Conservation (phyloP, 2,888 invertebrate genomes). For the Nycteola revayana region DNA sequence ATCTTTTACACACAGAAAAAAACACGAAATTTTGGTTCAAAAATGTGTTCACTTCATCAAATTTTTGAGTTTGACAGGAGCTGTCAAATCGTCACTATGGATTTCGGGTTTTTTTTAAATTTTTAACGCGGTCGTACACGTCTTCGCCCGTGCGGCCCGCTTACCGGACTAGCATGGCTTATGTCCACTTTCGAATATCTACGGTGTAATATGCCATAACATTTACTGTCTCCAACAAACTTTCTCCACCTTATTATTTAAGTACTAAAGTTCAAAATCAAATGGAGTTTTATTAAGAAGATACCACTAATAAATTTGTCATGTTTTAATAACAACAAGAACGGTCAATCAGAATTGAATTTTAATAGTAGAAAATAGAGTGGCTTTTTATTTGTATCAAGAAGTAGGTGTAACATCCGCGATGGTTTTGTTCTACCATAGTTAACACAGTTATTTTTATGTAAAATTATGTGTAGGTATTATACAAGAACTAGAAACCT, state of each 20-base stretch:
- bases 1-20: too few relatives aligned
- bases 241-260: slow-evolving; percentile 19
- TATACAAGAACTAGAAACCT: slow-evolving; percentile 19
- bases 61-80: slow-evolving; percentile 37
- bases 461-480: slow-evolving; percentile 23
- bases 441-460: slow-evolving; percentile 25
- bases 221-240: slow-evolving; percentile 3
- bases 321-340: slow-evolving; percentile 29
- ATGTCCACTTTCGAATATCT: slow-evolving; percentile 49
- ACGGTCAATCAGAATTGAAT: slow-evolving; percentile 8
- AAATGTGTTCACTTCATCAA: too few relatives aligned
- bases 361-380: slow-evolving; percentile 5
- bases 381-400: slow-evolving; percentile 6
- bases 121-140: too few relatives aligned
- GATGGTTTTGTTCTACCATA: slow-evolving; percentile 25
- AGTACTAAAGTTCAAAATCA: slow-evolving; percentile 2
- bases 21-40: too few relatives aligned
- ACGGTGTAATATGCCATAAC: too few relatives aligned
- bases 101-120: slow-evolving; percentile 28
- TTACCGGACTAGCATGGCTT: slow-evolving; percentile 17
- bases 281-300: not conserved
- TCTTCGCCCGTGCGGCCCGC: slow-evolving; percentile 23
- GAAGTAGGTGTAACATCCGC: slow-evolving; percentile 33
- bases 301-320: slow-evolving; percentile 2
- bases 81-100: slow-evolving; percentile 36